Base-by-base conservation (phyloP, 2,888 invertebrate species). In the Caradrina clavipalpis region DNA sequence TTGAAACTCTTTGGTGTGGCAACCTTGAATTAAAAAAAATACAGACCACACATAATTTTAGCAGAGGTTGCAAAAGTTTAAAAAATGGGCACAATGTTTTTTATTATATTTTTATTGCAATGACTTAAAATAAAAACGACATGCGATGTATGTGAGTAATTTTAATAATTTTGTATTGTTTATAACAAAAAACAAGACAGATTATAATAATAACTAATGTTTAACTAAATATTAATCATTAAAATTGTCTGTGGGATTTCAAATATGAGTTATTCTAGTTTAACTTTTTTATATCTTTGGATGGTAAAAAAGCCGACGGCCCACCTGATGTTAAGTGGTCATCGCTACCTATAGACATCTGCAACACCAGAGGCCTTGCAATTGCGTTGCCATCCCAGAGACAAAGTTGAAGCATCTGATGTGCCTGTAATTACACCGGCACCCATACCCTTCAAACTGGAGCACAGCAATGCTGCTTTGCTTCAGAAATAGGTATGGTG, bases 171-270 rank as follows among this genome's bases (percentile, higher is more conserved):
- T 76, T 15, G 76, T 69, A 54, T 62, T 62, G 69, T 80, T 76
- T 68, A 19, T 42, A 45, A 76, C 22, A 51, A 68, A 68, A 72
- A 73, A 78, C 19, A 39, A 53, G 58, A 81, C 61, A 51, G 10
- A 58, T 80, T 80, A 80, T 19, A 19, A 56, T 77, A 81, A 69
- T 59, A 54, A 45, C 53, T 47, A 10, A 31, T 76, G 31, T 75
- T 76, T 62, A 55, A 42, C 50, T 76, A n/a, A 68, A 67, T 47
- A 54, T 54, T 53, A 54, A 76, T 55, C 22, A 26, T 39, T 17
- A 19, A 22, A 59, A 55, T 54, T 42, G 31, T 59, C 17, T 57
- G 42, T 42, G 17, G 4, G 39, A 47, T 56, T 56, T 61, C 21
- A 22, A 42, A 53, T 31, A 39, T 26, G 2, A 35, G n/a, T 13